These are phyloP conservation scores for Acropternis orthonyx DNA, from an alignment of 2,797 vertebrate species.

Conservation along the genomic window DNA sequence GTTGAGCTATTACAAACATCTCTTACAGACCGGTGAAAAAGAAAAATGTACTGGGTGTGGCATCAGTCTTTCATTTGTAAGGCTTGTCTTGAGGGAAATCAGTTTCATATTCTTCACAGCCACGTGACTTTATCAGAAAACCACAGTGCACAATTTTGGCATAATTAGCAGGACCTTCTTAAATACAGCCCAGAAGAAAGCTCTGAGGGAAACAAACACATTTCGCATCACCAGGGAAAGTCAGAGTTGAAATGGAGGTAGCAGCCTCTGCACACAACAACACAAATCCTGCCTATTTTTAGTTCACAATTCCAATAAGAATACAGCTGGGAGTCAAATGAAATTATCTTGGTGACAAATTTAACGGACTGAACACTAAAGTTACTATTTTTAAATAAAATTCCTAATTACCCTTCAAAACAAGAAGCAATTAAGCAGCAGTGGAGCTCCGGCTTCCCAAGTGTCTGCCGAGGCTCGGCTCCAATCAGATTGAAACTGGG, in stretches of 20 bases:
- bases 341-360: conserved; percentile 65
- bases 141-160: conserved; percentile 5
- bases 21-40: neutral
- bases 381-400: conserved; percentile 69
- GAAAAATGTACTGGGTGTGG: conserved; percentile 1
- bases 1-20: conserved; percentile 9
- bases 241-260: conserved; percentile 23
- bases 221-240: conserved; percentile 26
- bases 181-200: conserved; percentile 28
- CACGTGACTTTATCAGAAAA: conserved; percentile 52
- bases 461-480: neutral
- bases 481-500: conserved; percentile 33
- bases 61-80: neutral
- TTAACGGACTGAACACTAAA: conserved; percentile 62
- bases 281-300: conserved; percentile 61
- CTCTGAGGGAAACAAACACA: conserved; percentile 5
- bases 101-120: conserved; percentile 22
- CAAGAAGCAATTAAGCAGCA: conserved; percentile 58
- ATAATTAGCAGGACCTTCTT: conserved; percentile 51
- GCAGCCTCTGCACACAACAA: neutral
- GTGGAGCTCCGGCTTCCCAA: conserved; percentile 4
- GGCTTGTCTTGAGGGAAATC: conserved; percentile 40
- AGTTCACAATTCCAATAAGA: conserved; percentile 52
- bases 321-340: conserved; percentile 53
- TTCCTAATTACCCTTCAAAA: conserved; percentile 62